Conservation (phyloP, 2,113 vertebrate genomes). For the Anas platyrhynchos region DNA sequence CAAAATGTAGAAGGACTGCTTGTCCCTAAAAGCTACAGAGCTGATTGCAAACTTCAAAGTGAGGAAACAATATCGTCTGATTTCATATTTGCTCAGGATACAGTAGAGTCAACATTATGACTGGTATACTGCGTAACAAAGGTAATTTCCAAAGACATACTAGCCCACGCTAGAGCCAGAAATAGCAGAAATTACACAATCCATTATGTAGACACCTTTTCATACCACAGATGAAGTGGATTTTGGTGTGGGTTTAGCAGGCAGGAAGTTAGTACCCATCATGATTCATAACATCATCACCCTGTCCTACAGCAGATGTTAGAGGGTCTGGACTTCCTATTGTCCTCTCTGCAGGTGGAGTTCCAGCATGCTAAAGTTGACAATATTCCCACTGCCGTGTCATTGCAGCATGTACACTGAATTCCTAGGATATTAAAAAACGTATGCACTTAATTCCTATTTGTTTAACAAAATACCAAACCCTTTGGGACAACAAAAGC, state of each 20-base stretch:
- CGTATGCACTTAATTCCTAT: neutral
- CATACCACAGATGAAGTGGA: neutral
- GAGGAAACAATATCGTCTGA: neutral
- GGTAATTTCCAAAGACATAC: neutral
- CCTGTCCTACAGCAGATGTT: neutral
- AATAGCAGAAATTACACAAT: neutral
- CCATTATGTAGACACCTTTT: neutral
- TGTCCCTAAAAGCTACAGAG: neutral
- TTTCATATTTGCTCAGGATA: neutral
- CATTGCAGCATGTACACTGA: neutral
- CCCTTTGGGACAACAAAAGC: neutral
- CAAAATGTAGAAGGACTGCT: neutral
- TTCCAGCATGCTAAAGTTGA: neutral
- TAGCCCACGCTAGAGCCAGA: neutral
- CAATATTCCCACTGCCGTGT: neutral
- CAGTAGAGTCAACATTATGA: neutral
- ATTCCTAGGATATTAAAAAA: constrained; percentile 3
- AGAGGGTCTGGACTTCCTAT: neutral
- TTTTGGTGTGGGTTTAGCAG: neutral
- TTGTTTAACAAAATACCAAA: neutral
- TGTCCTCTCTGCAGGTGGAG: neutral
- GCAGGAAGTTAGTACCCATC: neutral
- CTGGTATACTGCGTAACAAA: neutral
- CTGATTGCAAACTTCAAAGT: neutral
- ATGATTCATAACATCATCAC: neutral